Evolutionary conservation across 30 jellyfish, hydroid and myxozoan species (phyloP).

Genomic region (Aurelia aurita complex sp. Pacific): DNA sequence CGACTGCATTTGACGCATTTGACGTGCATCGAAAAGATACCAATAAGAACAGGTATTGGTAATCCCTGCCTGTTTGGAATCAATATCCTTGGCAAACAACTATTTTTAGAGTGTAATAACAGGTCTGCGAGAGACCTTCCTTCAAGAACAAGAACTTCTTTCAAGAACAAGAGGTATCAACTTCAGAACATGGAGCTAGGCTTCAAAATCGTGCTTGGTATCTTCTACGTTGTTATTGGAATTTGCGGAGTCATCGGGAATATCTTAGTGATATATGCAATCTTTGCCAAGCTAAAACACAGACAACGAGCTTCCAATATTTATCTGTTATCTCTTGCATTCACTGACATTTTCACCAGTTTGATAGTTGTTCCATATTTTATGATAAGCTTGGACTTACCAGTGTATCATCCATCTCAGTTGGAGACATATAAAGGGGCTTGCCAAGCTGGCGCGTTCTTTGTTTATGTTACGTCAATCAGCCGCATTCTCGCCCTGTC

Average conservation of each 20-base stretch:
- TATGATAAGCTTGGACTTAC: conserved; percentile 41
- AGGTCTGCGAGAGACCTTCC: too few relatives aligned
- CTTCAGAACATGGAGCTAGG: conserved; percentile 16
- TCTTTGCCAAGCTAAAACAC: conserved; percentile 14
- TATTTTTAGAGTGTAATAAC: too few relatives aligned
- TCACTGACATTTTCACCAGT: conserved; percentile 35
- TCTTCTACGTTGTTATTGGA: conserved; percentile 11
- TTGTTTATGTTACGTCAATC: conserved; percentile 35
- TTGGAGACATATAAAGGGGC: conserved; percentile 21
- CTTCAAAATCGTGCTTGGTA: conserved; percentile 4
- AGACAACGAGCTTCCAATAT: conserved; percentile 11
- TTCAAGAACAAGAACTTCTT: too few relatives aligned
- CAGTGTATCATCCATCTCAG: conserved; percentile 26
- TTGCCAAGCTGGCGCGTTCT: conserved; percentile 36
- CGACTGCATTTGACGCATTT: too few relatives aligned
- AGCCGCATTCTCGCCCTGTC: conserved; percentile 44
- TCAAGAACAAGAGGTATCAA: too few relatives aligned
- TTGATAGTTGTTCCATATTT: conserved; percentile 33
- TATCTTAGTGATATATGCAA: conserved; percentile 18
- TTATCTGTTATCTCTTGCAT: conserved; percentile 32
- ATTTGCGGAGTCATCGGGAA: conserved; percentile 35
- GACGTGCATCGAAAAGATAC: too few relatives aligned
- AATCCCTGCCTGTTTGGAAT: too few relatives aligned
- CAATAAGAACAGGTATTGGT: too few relatives aligned
- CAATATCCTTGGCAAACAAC: too few relatives aligned